Conservation (phyloP, 2,888 invertebrate species). For the Meteorus cinctellus region DNA sequence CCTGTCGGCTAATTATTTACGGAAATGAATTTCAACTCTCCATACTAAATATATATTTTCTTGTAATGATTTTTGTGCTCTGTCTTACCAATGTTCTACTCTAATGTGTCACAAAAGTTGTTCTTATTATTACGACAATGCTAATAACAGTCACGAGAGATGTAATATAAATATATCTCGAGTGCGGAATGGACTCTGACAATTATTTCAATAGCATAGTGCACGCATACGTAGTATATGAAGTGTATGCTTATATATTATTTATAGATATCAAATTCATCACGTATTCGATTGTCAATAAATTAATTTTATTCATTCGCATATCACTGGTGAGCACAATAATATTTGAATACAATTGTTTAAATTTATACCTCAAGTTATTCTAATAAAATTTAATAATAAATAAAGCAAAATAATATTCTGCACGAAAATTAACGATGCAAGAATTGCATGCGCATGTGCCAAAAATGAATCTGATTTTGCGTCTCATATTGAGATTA, state of each 20-base stretch:
- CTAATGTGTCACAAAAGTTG: constrained; percentile 18
- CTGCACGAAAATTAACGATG: background rate
- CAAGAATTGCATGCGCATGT: background rate
- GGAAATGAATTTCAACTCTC: background rate
- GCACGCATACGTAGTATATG: background rate
- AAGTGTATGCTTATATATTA: background rate
- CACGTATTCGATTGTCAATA: background rate
- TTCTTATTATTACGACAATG: constrained; percentile 40
- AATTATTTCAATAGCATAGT: constrained; percentile 16
- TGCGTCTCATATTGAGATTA: background rate
- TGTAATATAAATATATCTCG: constrained; percentile 41
- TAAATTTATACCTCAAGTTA: background rate
- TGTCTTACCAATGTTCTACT: background rate
- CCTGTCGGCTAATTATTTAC: background rate
- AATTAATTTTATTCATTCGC: background rate
- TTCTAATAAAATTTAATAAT: background rate
- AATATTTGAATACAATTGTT: background rate
- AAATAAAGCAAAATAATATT: background rate
- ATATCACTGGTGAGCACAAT: background rate
- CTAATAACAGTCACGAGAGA: constrained; percentile 31
- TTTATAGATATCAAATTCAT: background rate
- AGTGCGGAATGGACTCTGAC: constrained; percentile 2
- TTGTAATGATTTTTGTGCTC: background rate
- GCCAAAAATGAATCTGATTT: constrained; percentile 2
- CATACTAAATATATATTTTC: background rate